A percentile compares a stretch with the other conserved stretches of the same genome.
These are phyloP conservation scores for Porites cylindrica DNA, from an alignment of 92 coral and sea anemone species.

Conservation along the genomic window DNA sequence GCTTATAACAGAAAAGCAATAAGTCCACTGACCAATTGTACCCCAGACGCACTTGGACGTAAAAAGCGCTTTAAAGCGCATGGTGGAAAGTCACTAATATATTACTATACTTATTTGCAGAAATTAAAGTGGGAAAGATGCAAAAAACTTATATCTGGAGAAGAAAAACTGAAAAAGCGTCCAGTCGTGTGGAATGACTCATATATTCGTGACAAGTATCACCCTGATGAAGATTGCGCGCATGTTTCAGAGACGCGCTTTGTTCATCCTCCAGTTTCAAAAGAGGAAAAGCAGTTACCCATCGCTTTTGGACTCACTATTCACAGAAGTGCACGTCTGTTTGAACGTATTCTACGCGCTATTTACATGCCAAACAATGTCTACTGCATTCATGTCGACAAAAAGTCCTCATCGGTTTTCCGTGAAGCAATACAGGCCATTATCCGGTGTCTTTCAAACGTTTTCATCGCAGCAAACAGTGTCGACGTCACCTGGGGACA, in stretches of 20 bases:
- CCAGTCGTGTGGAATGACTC: neutral
- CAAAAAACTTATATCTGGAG: neutral
- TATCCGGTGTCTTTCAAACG: slow-evolving; percentile 66
- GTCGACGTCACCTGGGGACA: slow-evolving; percentile 69
- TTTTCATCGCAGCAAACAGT: slow-evolving; percentile 45
- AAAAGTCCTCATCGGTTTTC: slow-evolving; percentile 43
- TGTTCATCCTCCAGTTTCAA: neutral
- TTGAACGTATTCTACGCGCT: slow-evolving; percentile 68
- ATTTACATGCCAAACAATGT: slow-evolving; percentile 78
- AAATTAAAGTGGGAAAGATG: neutral
- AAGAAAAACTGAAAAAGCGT: neutral
- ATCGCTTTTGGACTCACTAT: slow-evolving; percentile 61
- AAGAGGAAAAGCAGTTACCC: slow-evolving; percentile 48
- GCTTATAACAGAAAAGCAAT: too few relatives aligned
- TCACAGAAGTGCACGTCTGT: slow-evolving; percentile 58
- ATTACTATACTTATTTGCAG: neutral
- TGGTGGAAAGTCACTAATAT: too few relatives aligned
- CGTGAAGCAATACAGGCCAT: slow-evolving; percentile 46
- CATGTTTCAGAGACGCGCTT: neutral
- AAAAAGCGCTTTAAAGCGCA: too few relatives aligned
- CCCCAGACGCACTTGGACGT: too few relatives aligned
- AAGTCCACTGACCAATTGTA: too few relatives aligned
- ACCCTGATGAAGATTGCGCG: neutral
- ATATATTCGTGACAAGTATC: neutral
- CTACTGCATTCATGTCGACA: slow-evolving; percentile 79